These are phyloP conservation scores for Drosophila sordidapex DNA, from an alignment of 2,888 invertebrate genomes.

Conservation along the genomic window DNA sequence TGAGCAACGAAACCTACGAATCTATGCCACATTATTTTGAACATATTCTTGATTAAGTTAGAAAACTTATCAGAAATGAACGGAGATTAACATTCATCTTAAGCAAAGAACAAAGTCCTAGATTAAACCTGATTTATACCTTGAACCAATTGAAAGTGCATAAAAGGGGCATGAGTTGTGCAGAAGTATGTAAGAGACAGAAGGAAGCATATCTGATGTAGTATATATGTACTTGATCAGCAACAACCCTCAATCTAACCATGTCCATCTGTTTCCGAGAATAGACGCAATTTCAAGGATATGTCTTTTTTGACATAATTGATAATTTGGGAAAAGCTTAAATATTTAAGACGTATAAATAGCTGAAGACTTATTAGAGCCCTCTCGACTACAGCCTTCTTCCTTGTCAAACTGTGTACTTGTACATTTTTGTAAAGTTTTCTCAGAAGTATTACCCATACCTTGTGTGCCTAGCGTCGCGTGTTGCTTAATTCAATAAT, in stretches of 20 bases:
- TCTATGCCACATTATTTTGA: background rate
- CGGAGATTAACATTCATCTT: background rate
- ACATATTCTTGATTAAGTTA: background rate
- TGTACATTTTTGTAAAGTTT: background rate
- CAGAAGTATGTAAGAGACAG: background rate
- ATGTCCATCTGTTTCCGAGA: background rate
- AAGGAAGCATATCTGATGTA: background rate
- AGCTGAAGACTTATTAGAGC: no score
- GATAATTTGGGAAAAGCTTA: background rate
- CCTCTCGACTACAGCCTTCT: no score
- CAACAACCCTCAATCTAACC: background rate
- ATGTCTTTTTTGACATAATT: background rate
- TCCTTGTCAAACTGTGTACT: no score
- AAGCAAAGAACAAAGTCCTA: background rate
- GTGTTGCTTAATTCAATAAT: constrained; percentile 36
- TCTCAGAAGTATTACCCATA: background rate
- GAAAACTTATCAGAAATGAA: background rate
- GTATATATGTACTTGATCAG: background rate
- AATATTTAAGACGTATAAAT: background rate
- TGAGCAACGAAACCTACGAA: background rate
- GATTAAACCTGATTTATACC: background rate
- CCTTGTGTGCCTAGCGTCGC: background rate
- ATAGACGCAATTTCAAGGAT: background rate
- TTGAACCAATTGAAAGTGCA: fast-evolving
- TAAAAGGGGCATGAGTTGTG: background rate